Evolutionary conservation across 2,797 vertebrate genomes (phyloP).

Genomic region (Halcyon badia): DNA sequence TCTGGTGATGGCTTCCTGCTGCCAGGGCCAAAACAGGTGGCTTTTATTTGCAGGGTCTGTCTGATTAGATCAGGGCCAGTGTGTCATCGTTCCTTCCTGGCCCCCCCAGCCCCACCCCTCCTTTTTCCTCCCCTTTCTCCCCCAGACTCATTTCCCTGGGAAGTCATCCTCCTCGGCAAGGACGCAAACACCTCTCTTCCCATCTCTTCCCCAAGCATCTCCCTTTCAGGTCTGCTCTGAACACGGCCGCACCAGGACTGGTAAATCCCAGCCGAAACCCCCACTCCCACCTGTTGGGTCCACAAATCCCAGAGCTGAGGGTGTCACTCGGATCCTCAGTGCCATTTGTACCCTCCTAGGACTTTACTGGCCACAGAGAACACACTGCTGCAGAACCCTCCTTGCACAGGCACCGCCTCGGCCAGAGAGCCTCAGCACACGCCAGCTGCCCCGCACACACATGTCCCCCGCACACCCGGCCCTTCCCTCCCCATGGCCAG

Average conservation of each 20-base stretch:
- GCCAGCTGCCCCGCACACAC: fast-evolving
- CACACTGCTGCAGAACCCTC: not conserved
- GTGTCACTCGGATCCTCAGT: fast-evolving
- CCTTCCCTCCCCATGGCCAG: not conserved
- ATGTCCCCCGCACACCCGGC: not conserved
- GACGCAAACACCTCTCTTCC: not conserved
- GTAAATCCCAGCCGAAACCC: not conserved
- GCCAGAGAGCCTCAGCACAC: not conserved
- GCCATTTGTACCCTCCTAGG: not conserved
- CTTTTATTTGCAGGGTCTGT: constrained; percentile 81
- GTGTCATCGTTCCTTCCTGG: not conserved
- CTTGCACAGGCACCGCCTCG: not conserved
- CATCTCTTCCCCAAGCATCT: not conserved
- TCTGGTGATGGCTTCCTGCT: constrained; percentile 79
- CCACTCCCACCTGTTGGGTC: not conserved
- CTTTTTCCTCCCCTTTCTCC: not conserved
- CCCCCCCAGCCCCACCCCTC: not conserved
- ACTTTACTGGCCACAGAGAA: not conserved
- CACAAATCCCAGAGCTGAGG: not conserved
- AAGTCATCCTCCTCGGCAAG: constrained; percentile 30
- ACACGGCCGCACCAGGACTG: fast-evolving
- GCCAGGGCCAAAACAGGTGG: constrained; percentile 81
- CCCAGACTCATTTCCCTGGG: constrained; percentile 63
- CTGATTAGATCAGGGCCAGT: constrained; percentile 60
- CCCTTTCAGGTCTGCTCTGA: not conserved